Percentiles rank a stretch among this genome's conserved stretches.
phyloP scores from a whole-genome alignment of 2,888 invertebrate species.

The Lacanobia wlatinum region DNA sequence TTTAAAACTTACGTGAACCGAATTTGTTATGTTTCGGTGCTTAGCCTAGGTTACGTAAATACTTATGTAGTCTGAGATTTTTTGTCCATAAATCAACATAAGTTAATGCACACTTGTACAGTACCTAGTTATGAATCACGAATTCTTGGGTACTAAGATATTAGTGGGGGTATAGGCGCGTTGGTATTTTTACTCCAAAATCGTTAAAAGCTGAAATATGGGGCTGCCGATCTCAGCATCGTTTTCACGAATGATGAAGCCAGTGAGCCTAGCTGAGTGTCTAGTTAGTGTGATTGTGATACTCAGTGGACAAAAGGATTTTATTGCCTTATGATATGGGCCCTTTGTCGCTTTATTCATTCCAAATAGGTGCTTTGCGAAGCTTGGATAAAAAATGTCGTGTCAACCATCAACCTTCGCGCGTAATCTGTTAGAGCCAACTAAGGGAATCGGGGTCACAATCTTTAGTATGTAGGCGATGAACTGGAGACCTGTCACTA shows the following conservation, averaged over 20 bases:
- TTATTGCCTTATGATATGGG: neutral
- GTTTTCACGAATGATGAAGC: neutral
- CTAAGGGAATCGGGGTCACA: conserved; percentile 54
- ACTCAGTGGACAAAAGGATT: conserved; percentile 11
- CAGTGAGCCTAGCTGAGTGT: neutral
- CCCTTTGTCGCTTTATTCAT: neutral
- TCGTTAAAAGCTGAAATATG: neutral
- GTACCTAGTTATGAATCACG: neutral
- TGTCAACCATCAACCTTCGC: conserved; percentile 43
- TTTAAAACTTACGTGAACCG: conserved; percentile 27
- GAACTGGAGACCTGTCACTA: conserved; percentile 29
- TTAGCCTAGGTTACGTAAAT: too few relatives aligned
- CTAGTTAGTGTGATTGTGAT: neutral
- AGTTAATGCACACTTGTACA: neutral
- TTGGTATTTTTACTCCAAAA: neutral
- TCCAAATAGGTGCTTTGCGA: neutral
- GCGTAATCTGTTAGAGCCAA: conserved; percentile 37
- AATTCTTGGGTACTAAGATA: conserved; percentile 1
- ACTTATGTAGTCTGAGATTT: neutral
- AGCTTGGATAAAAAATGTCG: conserved; percentile 31
- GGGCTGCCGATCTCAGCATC: neutral
- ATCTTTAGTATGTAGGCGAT: conserved; percentile 42
- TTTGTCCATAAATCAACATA: conserved; percentile 1
- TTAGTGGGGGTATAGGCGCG: neutral
- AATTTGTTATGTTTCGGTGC: conserved; percentile 18